Base-by-base conservation (phyloP, 2,888 invertebrate genomes). In the Melanotus villosus region DNA sequence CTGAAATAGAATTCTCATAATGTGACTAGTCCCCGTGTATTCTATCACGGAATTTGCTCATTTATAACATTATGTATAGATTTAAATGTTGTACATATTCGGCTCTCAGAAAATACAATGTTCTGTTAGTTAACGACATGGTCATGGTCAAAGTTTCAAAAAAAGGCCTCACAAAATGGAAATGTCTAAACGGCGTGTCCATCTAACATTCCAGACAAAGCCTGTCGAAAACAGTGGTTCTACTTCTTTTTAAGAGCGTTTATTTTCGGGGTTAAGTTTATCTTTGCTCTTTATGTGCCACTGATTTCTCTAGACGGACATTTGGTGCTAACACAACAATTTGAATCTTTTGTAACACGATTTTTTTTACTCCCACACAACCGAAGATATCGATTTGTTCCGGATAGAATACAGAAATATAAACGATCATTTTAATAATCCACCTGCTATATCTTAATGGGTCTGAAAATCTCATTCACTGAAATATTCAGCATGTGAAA, bases 1-100 rank as follows among this genome's bases (percentile, higher is more conserved):
- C 18, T 41, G 16, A 41, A 41, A 41, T 41, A 41, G 16, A n/a
- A 14, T 38, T 38, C 36, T 4, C 36, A 9, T 10, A 38, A 38
- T 14, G 36, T 5, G 36, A 38, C 36, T 18, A 16, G 18, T 41
- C 16, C 16, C 16, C 4, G 16, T 16, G 41, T 41, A 41, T n/a
- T n/a, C 16, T 41, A 41, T 41, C 41, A 47, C 23, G 47, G 21
- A 47, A 47, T 23, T 47, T 47, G 47, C 47, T 47, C 47, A 47
- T 47, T 47, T 21, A 47, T 47, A 16, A 41, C 18, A 1, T 41
- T 41, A 6, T 47, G 6, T 23, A 14, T 23, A 47, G 12, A 47
- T 1, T 47, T 47, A 19, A 23, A 47, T 45, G 45, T 45, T 45
- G 45, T 45, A 45, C 9, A 47, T 47, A 23, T 23, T 18, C 23